Base-by-base conservation (phyloP, 2,113 vertebrate species). In the Daboia siamensis region DNA sequence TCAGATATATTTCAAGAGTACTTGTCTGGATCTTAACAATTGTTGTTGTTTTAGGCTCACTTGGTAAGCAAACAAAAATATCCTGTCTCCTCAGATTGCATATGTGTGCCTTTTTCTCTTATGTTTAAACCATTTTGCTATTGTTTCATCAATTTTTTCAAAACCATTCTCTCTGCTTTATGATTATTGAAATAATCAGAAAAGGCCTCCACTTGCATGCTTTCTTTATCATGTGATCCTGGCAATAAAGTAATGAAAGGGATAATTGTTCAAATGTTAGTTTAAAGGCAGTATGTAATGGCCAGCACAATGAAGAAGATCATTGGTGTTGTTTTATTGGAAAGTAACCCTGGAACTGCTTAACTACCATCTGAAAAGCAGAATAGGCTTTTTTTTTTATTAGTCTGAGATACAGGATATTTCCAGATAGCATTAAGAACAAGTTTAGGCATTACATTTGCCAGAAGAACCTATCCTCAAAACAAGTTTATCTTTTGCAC, bases 11-110 rank as follows among this genome's bases (percentile, higher is more conserved):
- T 97, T 99, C 99, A 55, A 98, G 99, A 92, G 96, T 99, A 61
- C 98, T 99, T 93, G 98, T 99, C 93, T 99, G 99, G 99, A 99
- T 99, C 97, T 97, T 99, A 96, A 99, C 99, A 69, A 97, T 98
- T 93, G 96, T 99, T 96, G 98, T 99, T 56, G 97, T 99, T 94
- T 97, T 99, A 29, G 99, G 99, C 74, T 99, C 99, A 56, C 98
- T 99, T 3, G 99, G 99, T 99, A 98, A 99, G 99, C 94, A 55
- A 0, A 86, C 96, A 29, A 89, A 86, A 13, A 21, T 55, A 13
- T 48, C 54, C 13, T 52, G 4, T 23, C 7, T 3, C 6, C 3
- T 85, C 48, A 23, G 39, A 61, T 26, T 56, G 15, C 9, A 11
- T 59, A 29, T 20, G n/a, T 20, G 6, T n/a, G 33, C 3, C 52